Percentiles rank a stretch among this genome's conserved stretches.
Conservation (phyloP, 2,888 invertebrate genomes). For the Autographa gamma region DNA sequence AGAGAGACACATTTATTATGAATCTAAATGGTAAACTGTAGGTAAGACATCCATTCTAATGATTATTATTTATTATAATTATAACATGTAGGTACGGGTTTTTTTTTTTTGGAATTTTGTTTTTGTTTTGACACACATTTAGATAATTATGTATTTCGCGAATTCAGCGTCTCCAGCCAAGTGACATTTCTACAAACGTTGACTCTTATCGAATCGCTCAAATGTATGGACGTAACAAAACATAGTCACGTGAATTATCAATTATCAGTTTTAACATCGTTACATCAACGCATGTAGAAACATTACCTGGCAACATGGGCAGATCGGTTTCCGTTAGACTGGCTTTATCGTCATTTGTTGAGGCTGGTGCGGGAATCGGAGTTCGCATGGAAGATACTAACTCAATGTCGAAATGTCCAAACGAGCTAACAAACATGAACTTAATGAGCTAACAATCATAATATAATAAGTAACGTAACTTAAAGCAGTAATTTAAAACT, state of each 20-base stretch:
- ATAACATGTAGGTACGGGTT: conserved; percentile 40
- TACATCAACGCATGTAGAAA: too few relatives aligned
- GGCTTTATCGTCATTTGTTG: conserved; percentile 54
- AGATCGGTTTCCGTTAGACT: conserved; percentile 54
- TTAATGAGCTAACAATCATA: conserved; percentile 21
- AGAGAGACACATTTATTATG: conserved; percentile 20
- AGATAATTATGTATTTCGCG: conserved; percentile 14
- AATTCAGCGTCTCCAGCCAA: neutral
- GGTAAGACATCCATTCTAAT: conserved; percentile 40
- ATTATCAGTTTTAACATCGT: too few relatives aligned
- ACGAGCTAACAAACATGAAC: conserved; percentile 32
- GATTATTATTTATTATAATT: conserved; percentile 34
- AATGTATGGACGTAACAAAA: too few relatives aligned
- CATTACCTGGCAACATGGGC: neutral
- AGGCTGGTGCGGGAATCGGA: conserved; percentile 4
- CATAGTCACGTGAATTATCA: too few relatives aligned
- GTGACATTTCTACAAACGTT: too few relatives aligned
- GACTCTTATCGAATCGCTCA: too few relatives aligned
- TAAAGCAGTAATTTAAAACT: conserved; percentile 29
- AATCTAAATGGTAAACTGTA: conserved; percentile 39
- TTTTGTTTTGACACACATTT: conserved; percentile 43
- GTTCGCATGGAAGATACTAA: conserved; percentile 23
- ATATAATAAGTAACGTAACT: conserved; percentile 40
- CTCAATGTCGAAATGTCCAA: conserved; percentile 16
- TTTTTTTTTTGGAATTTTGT: conserved; percentile 49